These are phyloP conservation scores for Phalloptychus januarius DNA, from an alignment of 2,797 vertebrate genomes.

Conservation along the genomic window DNA sequence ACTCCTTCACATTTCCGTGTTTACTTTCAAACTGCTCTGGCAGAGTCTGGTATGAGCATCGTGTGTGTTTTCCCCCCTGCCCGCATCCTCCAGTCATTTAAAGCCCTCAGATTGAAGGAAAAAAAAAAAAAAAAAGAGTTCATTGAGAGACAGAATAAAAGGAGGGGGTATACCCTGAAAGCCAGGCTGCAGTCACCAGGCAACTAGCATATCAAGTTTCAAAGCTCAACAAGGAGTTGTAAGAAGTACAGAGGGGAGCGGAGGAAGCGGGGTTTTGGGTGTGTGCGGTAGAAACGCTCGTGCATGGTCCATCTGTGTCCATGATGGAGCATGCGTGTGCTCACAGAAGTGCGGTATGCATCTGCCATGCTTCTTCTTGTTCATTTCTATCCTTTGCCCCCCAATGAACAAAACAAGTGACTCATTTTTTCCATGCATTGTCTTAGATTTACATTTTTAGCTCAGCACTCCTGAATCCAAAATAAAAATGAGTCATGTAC, in stretches of 20 bases:
- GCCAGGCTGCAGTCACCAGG: constrained; percentile 76
- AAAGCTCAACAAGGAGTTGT: constrained; percentile 79
- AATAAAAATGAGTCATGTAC: constrained; percentile 9
- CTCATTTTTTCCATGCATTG: constrained; percentile 18
- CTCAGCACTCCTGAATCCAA: neutral
- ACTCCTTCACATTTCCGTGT: constrained; percentile 48
- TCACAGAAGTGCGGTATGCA: constrained; percentile 29
- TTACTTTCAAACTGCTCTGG: constrained; percentile 71
- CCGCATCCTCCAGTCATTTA: constrained; percentile 71
- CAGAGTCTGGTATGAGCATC: constrained; percentile 55
- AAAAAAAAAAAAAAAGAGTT: constrained; percentile 57
- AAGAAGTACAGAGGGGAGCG: constrained; percentile 63
- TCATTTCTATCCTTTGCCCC: constrained; percentile 30
- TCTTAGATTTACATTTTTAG: constrained; percentile 16
- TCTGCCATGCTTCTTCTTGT: constrained; percentile 34
- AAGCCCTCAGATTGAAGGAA: constrained; percentile 70
- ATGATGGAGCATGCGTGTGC: constrained; percentile 13
- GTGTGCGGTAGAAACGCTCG: constrained; percentile 23
- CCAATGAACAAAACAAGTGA: constrained; percentile 40
- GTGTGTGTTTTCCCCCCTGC: constrained; percentile 62
- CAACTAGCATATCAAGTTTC: constrained; percentile 83
- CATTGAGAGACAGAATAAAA: constrained; percentile 78
- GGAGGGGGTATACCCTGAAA: constrained; percentile 68
- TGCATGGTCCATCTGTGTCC: constrained; percentile 42
- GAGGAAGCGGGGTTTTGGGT: constrained; percentile 32